A percentile compares a stretch with the other conserved stretches of the same genome.
phyloP scores from a whole-genome alignment of 1,140 invertebrate genomes.

The Acarapis woodi region DNA sequence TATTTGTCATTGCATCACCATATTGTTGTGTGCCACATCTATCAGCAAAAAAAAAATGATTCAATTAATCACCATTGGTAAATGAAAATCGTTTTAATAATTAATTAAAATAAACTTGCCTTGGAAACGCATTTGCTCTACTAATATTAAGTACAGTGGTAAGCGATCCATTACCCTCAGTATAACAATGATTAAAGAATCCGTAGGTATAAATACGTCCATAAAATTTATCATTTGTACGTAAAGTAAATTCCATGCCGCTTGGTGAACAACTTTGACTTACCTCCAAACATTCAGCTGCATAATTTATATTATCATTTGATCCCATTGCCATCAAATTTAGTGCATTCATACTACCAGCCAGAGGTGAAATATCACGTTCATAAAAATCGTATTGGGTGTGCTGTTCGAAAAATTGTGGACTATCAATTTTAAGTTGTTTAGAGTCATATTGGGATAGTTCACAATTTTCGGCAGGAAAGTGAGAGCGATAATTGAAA shows the following conservation, averaged over 20 bases:
- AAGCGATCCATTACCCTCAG: constrained; percentile 53
- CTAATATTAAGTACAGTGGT: constrained; percentile 51
- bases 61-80: too few species aligned
- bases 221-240: constrained; percentile 55
- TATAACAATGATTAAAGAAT: constrained; percentile 65
- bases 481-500: constrained; percentile 28
- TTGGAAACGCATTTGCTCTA: constrained; percentile 57
- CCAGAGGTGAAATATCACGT: constrained; percentile 17
- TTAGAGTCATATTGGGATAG: constrained; percentile 52
- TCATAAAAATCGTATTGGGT: constrained; percentile 66
- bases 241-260: constrained; percentile 67
- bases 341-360: constrained; percentile 4
- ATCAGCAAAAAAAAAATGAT: too few species aligned
- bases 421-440: constrained; percentile 50
- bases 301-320: too few species aligned
- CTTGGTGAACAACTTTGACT: constrained; percentile 67
- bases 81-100: too few species aligned
- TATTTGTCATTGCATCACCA: constrained; percentile 69
- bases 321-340: neutral
- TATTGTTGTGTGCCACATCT: constrained; percentile 70
- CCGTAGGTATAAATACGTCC: constrained; percentile 71
- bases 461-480: constrained; percentile 42
- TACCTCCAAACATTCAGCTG: constrained; percentile 24
- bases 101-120: too few species aligned
- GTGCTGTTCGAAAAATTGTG: constrained; percentile 44